Base-by-base conservation (phyloP, 2,797 vertebrate species). In the Leptatherina wallacei region DNA sequence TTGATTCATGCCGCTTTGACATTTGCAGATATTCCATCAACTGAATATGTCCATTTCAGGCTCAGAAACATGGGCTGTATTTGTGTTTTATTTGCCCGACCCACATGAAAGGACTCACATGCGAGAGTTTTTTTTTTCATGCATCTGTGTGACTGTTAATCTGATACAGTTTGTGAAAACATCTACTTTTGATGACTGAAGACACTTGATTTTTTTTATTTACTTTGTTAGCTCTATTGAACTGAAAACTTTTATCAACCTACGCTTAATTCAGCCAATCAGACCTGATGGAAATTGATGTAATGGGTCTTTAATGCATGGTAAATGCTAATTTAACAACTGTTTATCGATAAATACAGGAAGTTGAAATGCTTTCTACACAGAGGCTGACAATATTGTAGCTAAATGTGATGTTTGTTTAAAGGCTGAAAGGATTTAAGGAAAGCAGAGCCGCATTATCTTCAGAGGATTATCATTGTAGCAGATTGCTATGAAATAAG, bases 21-120 rank as follows among this genome's bases (percentile, higher is more conserved):
- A 88, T 92, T 88, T 90, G 82, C 89, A 78, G 84, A 84, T 77
- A 78, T 81, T 75, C 49, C 80, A 87, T 89, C 65, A 89, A 88
- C 80, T 66, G 87, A 79, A 88, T 63, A 62, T 18, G 71, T 74
- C 65, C 22, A 22, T 77, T 83, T 78, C 47, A 55, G 66, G 60
- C 75, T 54, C 20, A 24, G 75, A 70, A 66, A 83, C 65, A 29
- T 2, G 36, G 61, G 14, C 70, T 47, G 59, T 70, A 57, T 83
- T 86, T 77, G 30, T 64, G 67, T 90, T 84, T 82, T 67, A 83
- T 85, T 83, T 75, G 44, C 61, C 35, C 20, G 32, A 60, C 61
- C 69, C 7, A 1, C 55, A 18, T 74, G 77, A 72, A 78, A 65
- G 42, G 74, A 64, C 7, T 10, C 24, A 62, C 73, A 18, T 72